phyloP scores from a whole-genome alignment of 2,113 vertebrate genomes.

The Salminus brasiliensis region DNA sequence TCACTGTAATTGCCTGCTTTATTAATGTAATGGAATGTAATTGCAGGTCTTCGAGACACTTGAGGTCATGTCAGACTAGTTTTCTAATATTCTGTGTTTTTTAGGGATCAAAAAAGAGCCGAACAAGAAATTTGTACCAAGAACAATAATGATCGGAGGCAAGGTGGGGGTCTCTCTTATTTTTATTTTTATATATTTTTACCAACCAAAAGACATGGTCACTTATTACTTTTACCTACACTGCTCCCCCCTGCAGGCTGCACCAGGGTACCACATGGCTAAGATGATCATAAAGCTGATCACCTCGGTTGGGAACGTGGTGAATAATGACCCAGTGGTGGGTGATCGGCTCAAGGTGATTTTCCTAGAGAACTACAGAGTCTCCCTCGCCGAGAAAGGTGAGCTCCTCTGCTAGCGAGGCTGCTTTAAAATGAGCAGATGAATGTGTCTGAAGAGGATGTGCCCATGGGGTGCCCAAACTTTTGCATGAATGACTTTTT shows the following conservation, averaged over 20 bases:
- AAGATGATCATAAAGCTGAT: constrained; percentile 92
- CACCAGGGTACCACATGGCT: constrained; percentile 91
- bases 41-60: too few species aligned
- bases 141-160: constrained; percentile 88
- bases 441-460: too few species aligned
- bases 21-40: too few species aligned
- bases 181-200: background rate
- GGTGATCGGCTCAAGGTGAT: constrained; percentile 86
- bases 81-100: constrained; percentile 2
- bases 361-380: constrained; percentile 89
- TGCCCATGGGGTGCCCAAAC: background rate
- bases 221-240: background rate
- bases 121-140: constrained; percentile 80
- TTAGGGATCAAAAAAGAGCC: constrained; percentile 87
- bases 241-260: constrained; percentile 74
- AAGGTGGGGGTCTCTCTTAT: constrained; percentile 73
- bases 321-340: constrained; percentile 85
- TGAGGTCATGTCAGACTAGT: too few species aligned
- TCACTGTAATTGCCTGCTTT: too few species aligned
- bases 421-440: too few species aligned
- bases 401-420: constrained; percentile 9
- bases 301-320: constrained; percentile 79
- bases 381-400: constrained; percentile 90
- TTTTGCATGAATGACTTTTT: too few species aligned
- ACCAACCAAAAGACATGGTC: too few species aligned